These are phyloP conservation scores for Calliphora vicina DNA, from an alignment of 1,140 invertebrate species.

Conservation along the genomic window DNA sequence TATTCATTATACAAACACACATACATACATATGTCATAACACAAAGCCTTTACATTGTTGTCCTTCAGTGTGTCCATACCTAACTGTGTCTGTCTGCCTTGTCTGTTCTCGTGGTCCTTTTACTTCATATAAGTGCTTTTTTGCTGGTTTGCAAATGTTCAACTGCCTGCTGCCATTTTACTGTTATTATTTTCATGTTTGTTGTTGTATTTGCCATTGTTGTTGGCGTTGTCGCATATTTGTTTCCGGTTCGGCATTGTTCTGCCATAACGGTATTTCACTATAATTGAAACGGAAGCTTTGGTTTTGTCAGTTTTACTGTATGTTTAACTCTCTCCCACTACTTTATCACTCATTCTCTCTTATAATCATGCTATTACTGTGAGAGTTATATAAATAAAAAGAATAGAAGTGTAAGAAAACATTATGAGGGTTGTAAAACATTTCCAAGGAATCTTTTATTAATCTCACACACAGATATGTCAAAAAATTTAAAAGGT, in stretches of 20 bases:
- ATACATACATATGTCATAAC: too few species aligned
- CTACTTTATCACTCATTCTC: not conserved
- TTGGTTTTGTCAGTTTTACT: slow-evolving; percentile 49
- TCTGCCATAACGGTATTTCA: slow-evolving; percentile 36
- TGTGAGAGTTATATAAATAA: too few species aligned
- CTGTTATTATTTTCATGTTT: slow-evolving; percentile 37
- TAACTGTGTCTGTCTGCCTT: too few species aligned
- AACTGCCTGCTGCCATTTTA: slow-evolving; percentile 42
- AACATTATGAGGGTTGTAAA: too few species aligned
- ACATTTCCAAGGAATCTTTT: too few species aligned
- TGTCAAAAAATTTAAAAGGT: too few species aligned
- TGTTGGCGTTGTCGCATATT: slow-evolving; percentile 42
- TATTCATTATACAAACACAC: not conserved
- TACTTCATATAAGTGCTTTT: not conserved
- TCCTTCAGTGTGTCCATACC: too few species aligned
- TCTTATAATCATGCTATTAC: not conserved
- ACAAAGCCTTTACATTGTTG: too few species aligned
- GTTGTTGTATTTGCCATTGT: slow-evolving; percentile 40
- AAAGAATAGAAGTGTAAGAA: too few species aligned
- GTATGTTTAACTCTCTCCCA: not conserved
- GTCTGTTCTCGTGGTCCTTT: not conserved
- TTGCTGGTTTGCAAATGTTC: not conserved
- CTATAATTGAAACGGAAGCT: slow-evolving; percentile 63
- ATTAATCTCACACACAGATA: too few species aligned
- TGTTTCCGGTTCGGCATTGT: slow-evolving; percentile 38